Evolutionary conservation across 2,113 vertebrate genomes (phyloP).

Genomic region (Sula dactylatra): DNA sequence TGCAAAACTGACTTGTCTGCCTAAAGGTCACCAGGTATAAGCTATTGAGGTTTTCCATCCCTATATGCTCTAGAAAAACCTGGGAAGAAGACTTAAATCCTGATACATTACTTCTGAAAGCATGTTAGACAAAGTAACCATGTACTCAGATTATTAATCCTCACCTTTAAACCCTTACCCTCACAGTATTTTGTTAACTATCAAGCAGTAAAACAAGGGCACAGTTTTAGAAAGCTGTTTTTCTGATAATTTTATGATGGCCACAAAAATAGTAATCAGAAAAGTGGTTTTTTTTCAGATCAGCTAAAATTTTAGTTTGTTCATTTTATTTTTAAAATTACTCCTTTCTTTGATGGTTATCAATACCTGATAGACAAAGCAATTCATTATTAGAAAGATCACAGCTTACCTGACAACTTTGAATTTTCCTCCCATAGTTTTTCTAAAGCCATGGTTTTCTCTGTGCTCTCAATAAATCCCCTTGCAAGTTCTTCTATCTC

Average conservation of each 20-base stretch:
- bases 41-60: not conserved
- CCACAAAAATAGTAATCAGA: not conserved
- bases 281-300: not conserved
- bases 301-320: not conserved
- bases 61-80: not conserved
- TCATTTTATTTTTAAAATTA: not conserved
- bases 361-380: not conserved
- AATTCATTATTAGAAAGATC: not conserved
- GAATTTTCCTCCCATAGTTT: conserved; percentile 49
- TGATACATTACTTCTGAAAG: not conserved
- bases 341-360: not conserved
- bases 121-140: not conserved
- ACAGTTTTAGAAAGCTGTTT: not conserved
- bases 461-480: conserved; percentile 42
- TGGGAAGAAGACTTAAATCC: not conserved
- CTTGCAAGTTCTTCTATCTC: conserved; percentile 64
- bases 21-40: not conserved
- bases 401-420: conserved; percentile 37
- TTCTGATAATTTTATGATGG: not conserved
- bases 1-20: not conserved
- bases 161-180: not conserved
- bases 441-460: conserved; percentile 57
- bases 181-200: not conserved
- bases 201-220: not conserved
- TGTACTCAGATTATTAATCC: not conserved